Evolutionary conservation across 1,140 invertebrate species (phyloP).

Genomic region (Trachymyrmex septentrionalis): DNA sequence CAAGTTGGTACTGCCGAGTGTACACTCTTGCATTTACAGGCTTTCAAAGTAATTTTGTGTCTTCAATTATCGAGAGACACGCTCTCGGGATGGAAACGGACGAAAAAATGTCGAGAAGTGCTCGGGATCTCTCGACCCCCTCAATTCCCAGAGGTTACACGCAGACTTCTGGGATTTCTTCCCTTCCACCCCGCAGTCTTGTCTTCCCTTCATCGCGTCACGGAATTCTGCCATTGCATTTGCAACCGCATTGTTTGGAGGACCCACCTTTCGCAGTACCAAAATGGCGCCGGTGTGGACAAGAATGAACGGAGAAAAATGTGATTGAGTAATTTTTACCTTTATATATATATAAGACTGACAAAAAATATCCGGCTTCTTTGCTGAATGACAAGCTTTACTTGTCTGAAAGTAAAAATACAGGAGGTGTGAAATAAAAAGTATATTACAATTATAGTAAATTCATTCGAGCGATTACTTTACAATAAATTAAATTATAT

Average conservation of each 20-base stretch:
- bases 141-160: constrained; percentile 36
- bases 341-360: too few relatives aligned
- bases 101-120: constrained; percentile 24
- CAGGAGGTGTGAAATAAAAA: too few relatives aligned
- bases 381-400: too few relatives aligned
- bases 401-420: too few relatives aligned
- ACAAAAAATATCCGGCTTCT: too few relatives aligned
- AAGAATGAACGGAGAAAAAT: not conserved
- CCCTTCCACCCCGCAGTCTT: constrained; percentile 42
- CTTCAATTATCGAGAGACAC: constrained; percentile 41
- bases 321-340: too few relatives aligned
- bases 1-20: not conserved
- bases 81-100: not conserved
- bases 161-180: not conserved
- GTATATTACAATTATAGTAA: too few relatives aligned
- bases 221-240: constrained; percentile 55
- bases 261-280: constrained; percentile 66
- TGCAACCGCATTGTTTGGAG: constrained; percentile 67
- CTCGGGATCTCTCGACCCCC: constrained; percentile 8
- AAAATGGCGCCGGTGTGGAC: constrained; percentile 33
- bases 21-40: constrained; percentile 20
- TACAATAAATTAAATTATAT: too few relatives aligned
- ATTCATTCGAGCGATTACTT: too few relatives aligned
- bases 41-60: constrained; percentile 39
- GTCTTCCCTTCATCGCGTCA: not conserved